Base-by-base conservation (phyloP, 2,113 vertebrate genomes). In the Raphicerus campestris region DNA sequence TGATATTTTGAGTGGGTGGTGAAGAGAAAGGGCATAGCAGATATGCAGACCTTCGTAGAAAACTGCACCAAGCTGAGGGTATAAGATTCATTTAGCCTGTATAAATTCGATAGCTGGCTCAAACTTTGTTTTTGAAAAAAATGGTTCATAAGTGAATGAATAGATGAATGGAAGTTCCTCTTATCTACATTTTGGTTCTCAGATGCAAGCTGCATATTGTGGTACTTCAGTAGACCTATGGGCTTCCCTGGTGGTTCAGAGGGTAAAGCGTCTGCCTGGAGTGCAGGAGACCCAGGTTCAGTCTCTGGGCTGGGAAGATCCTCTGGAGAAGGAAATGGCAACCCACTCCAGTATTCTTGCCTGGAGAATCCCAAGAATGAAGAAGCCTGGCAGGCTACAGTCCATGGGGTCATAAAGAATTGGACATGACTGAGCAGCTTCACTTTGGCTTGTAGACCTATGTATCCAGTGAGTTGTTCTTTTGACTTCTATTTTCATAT, bases 81-180 rank as follows among this genome's bases (percentile, higher is more conserved):
- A 13, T 17, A 17, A 30, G 2, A 22, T 89, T 30, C 28, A 30
- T 61, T 89, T 49, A 6, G 61, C 17, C 26, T 82, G 7, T 51
- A 32, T 11, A 63, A 42, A 47, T 85, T 63, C 84, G n/a, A 75
- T 84, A 73, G 10, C 15, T 91, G 9, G 5, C 11, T 91, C 14
- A 94, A 96, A 56, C 24, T 58, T 24, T 51, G 10, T 90, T 90
- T 86, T 53, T 51, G 39, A 94, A 73, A 77, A 85, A 84, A 66
- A 15, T 55, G 42, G 53, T n/a, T 70, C 35, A 82, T 85, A 32
- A 26, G 24, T 84, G 15, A 81, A 30, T 87, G 35, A 49, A 49
- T 35, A 10, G 61, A 73, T 7, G 2, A 90, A 53, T 89, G 16
- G 24, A 35, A 53, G 6, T 47, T 32, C 14, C 2, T 66, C 70